Conservation (phyloP, 2,797 vertebrate genomes). For the Okamejei kenojei region DNA sequence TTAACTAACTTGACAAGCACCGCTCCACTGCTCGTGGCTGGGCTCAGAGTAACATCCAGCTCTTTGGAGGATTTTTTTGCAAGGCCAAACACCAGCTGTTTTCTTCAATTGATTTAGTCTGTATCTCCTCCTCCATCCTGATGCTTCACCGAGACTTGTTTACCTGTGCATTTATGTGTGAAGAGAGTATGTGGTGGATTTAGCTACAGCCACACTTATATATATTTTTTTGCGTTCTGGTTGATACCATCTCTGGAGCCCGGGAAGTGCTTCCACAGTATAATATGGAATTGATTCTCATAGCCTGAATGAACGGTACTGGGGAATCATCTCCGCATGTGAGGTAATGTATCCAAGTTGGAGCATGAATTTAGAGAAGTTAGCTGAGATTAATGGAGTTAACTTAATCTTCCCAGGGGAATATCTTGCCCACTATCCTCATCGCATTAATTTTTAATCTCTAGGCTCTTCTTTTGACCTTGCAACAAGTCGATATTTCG, state of each 20-base stretch:
- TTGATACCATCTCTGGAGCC: not conserved
- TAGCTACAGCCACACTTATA: not conserved
- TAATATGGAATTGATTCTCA: slow-evolving; percentile 8
- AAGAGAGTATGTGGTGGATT: not conserved
- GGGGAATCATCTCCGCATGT: not conserved
- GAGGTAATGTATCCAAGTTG: not conserved
- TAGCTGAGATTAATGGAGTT: not conserved
- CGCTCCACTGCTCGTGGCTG: too few relatives aligned
- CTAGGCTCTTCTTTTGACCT: not conserved
- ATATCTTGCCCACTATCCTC: not conserved
- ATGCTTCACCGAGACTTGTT: not conserved
- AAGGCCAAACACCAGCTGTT: not conserved
- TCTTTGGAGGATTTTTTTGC: not conserved
- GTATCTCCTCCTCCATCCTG: not conserved
- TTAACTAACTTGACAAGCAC: too few relatives aligned
- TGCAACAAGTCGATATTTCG: not conserved
- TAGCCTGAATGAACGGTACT: not conserved
- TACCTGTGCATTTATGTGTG: not conserved
- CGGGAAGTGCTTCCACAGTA: not conserved
- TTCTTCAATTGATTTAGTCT: not conserved
- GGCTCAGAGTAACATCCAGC: not conserved
- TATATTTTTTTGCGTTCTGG: not conserved
- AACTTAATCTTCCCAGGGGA: slow-evolving; percentile 9
- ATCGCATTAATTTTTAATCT: not conserved
- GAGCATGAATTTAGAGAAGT: not conserved